Evolutionary conservation across 2,797 vertebrate genomes (phyloP).

Genomic region (Sebastes jordani): DNA sequence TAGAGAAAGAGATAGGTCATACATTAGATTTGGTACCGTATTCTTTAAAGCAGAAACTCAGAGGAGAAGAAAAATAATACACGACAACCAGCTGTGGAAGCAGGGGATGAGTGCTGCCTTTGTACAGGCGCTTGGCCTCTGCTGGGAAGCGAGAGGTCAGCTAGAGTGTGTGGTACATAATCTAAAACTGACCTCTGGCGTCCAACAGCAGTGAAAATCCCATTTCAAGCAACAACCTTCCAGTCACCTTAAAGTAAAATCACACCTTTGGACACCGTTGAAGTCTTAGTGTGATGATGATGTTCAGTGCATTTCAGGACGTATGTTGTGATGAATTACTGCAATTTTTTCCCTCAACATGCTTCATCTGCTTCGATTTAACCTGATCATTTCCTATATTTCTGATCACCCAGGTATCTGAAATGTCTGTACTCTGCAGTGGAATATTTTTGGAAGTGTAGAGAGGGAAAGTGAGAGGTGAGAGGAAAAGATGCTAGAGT

Average conservation of each 20-base stretch:
- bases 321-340: background rate
- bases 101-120: slow-evolving; percentile 42
- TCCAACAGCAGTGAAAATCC: slow-evolving; percentile 26
- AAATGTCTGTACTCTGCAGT: background rate
- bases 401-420: background rate
- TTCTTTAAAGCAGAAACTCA: slow-evolving; percentile 52
- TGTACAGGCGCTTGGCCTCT: slow-evolving; percentile 33
- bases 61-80: slow-evolving; percentile 32
- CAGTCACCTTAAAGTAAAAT: slow-evolving; percentile 40
- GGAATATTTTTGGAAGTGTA: background rate
- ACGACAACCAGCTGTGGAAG: slow-evolving; percentile 21
- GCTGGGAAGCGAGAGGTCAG: slow-evolving; percentile 48
- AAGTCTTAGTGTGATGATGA: background rate
- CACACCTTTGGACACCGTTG: slow-evolving; percentile 18
- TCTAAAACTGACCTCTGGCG: slow-evolving; percentile 40
- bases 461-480: background rate
- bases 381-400: background rate
- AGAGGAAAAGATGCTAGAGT: background rate
- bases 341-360: slow-evolving; percentile 13
- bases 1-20: slow-evolving; percentile 34
- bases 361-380: background rate
- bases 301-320: slow-evolving; percentile 28
- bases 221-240: slow-evolving; percentile 42
- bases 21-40: slow-evolving; percentile 49
- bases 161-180: slow-evolving; percentile 18